Conservation (phyloP, 1,140 invertebrate genomes). For the Drosophila nigrodunni region DNA sequence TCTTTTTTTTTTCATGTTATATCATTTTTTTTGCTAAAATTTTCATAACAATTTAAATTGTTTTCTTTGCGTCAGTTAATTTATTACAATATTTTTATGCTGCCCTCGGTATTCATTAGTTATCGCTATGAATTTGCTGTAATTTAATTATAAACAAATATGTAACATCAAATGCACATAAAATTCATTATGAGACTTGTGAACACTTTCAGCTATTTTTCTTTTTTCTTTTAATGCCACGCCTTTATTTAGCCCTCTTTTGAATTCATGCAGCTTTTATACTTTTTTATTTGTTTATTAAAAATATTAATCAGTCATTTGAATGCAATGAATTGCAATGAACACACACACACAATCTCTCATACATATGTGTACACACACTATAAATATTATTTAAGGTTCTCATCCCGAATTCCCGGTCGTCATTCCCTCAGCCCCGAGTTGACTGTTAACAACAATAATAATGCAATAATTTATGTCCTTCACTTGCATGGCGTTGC, state of each 20-base stretch:
- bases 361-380: slow-evolving; percentile 24
- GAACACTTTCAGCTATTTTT: slow-evolving; percentile 57
- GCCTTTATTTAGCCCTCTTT: slow-evolving; percentile 29
- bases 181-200: slow-evolving; percentile 42
- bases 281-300: slow-evolving; percentile 72
- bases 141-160: slow-evolving; percentile 83
- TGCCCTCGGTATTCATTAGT: slow-evolving; percentile 47
- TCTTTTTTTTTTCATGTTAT: neutral
- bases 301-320: slow-evolving; percentile 84
- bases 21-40: slow-evolving; percentile 26
- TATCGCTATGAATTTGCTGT: slow-evolving; percentile 50
- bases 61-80: slow-evolving; percentile 79
- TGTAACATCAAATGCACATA: slow-evolving; percentile 64
- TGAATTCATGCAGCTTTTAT: slow-evolving; percentile 31
- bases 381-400: slow-evolving; percentile 44
- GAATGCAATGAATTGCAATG: slow-evolving; percentile 80
- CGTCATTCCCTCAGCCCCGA: slow-evolving; percentile 1
- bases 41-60: slow-evolving; percentile 57
- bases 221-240: slow-evolving; percentile 21
- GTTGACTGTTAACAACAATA: slow-evolving; percentile 70
- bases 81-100: slow-evolving; percentile 73
- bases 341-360: slow-evolving; percentile 7
- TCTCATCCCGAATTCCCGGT: slow-evolving; percentile 17
- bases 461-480: slow-evolving; percentile 75
- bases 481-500: slow-evolving; percentile 66